phyloP scores from a whole-genome alignment of 2,113 vertebrate genomes.

The Litocranius walleri region DNA sequence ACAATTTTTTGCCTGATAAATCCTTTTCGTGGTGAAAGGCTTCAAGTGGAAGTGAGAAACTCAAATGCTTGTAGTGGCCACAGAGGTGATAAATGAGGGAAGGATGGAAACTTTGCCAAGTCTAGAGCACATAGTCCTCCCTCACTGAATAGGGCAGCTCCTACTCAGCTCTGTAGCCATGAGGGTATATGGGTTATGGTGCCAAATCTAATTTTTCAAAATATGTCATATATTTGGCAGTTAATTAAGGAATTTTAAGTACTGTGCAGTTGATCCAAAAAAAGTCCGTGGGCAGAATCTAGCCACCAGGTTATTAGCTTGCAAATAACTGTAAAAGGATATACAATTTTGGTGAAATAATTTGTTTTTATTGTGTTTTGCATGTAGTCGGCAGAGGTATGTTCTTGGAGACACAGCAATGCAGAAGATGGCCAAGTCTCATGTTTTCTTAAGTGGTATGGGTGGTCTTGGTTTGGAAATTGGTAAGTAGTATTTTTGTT shows the following conservation, averaged over 20 bases:
- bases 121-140: neutral
- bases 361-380: constrained; percentile 46
- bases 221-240: neutral
- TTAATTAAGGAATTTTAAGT: neutral
- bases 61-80: neutral
- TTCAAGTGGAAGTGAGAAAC: neutral
- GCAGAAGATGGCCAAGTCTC: constrained; percentile 98
- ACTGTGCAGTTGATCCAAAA: neutral
- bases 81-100: neutral
- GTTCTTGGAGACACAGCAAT: constrained; percentile 97
- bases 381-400: constrained; percentile 94
- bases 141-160: neutral
- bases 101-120: neutral
- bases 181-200: neutral
- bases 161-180: neutral
- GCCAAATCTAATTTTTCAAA: neutral
- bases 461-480: constrained; percentile 96
- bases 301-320: neutral
- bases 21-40: neutral
- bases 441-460: constrained; percentile 95
- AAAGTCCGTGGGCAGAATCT: neutral
- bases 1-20: neutral
- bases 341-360: neutral
- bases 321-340: neutral
- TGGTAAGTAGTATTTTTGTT: constrained; percentile 81